A percentile compares a stretch with the other conserved stretches of the same genome.
These are phyloP conservation scores for Caenorhabditis virilis DNA, from an alignment of 2,888 invertebrate species.

Conservation along the genomic window DNA sequence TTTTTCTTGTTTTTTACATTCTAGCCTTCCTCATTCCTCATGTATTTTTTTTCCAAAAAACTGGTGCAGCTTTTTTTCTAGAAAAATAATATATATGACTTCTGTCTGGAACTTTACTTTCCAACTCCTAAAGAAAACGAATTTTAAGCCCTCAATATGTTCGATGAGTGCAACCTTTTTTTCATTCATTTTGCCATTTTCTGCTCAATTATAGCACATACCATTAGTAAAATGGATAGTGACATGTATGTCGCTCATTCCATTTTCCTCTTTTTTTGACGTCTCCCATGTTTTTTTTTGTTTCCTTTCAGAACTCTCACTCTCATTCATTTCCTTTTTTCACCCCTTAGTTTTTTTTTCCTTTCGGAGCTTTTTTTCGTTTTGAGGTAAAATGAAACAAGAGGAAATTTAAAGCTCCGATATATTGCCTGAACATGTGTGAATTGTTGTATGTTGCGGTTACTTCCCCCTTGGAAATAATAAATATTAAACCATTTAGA, in stretches of 20 bases:
- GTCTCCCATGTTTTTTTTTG: slow-evolving; percentile 10
- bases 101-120: too few relatives aligned
- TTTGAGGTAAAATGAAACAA: too few relatives aligned
- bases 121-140: too few relatives aligned
- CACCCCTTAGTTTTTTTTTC: not conserved
- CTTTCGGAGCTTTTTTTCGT: too few relatives aligned
- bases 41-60: too few relatives aligned
- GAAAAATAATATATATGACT: too few relatives aligned
- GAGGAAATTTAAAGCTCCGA: too few relatives aligned
- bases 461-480: slow-evolving; percentile 72
- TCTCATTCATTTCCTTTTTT: not conserved
- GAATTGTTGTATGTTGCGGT: slow-evolving; percentile 1
- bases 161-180: too few relatives aligned
- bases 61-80: too few relatives aligned
- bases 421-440: not conserved
- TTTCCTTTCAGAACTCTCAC: slow-evolving; percentile 6
- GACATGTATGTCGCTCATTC: slow-evolving; percentile 30
- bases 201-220: not conserved
- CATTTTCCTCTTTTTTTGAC: slow-evolving; percentile 6
- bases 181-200: not conserved
- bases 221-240: slow-evolving; percentile 31
- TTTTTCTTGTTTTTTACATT: too few relatives aligned
- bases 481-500: slow-evolving; percentile 68
- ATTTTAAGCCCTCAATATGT: too few relatives aligned
- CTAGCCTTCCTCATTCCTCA: too few relatives aligned